Percentiles rank a stretch among this genome's conserved stretches.
Evolutionary conservation across 2,888 invertebrate species (phyloP).

Genomic region (Lordiphosa andalusiaca): DNA sequence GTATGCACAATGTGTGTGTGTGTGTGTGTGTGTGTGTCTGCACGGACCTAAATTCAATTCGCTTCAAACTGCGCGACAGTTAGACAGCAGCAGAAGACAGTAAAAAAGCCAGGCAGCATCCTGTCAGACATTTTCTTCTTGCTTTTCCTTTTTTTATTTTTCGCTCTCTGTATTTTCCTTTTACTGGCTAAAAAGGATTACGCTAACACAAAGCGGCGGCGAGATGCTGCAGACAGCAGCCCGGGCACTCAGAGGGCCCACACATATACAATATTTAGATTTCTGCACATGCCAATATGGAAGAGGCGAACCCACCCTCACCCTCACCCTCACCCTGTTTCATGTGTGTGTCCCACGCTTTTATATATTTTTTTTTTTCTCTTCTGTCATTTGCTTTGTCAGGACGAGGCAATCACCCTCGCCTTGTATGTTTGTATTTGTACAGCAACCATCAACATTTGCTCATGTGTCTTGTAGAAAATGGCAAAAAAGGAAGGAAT

Average conservation of each 20-base stretch:
- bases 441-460: conserved; percentile 78
- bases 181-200: conserved; percentile 70
- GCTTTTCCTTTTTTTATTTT: too few relatives aligned
- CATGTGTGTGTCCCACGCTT: conserved; percentile 60
- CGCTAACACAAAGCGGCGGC: conserved; percentile 61
- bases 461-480: conserved; percentile 51
- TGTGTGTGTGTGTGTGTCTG: conserved; percentile 26
- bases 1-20: background rate
- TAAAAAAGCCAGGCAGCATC: conserved; percentile 29
- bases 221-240: conserved; percentile 40
- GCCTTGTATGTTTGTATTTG: conserved; percentile 65
- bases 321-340: conserved; percentile 9
- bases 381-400: conserved; percentile 54
- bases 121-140: conserved; percentile 70
- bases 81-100: conserved; percentile 32
- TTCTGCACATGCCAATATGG: conserved; percentile 73
- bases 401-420: conserved; percentile 41
- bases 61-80: conserved; percentile 62
- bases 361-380: too few relatives aligned
- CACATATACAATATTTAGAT: conserved; percentile 68
- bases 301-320: conserved; percentile 41
- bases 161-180: conserved; percentile 49
- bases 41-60: conserved; percentile 67
- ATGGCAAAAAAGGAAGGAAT: conserved; percentile 28
- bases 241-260: conserved; percentile 8